phyloP scores from a whole-genome alignment of 2,113 vertebrate genomes.

The Clupea harengus region DNA sequence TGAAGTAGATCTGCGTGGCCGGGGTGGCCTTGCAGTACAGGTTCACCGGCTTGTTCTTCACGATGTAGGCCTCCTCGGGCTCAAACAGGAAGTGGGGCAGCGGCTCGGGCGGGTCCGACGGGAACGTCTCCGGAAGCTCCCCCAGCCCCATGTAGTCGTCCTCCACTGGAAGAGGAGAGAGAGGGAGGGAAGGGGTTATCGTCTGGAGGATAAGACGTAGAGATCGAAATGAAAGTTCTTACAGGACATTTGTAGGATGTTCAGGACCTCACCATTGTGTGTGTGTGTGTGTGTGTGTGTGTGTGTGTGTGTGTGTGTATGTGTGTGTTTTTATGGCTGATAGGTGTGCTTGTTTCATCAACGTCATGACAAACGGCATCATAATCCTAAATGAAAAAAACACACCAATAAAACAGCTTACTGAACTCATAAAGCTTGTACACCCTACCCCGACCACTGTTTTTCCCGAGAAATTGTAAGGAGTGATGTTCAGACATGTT shows the following conservation, averaged over 20 bases:
- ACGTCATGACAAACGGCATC: background rate
- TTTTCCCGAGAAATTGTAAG: background rate
- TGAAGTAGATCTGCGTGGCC: constrained; percentile 96
- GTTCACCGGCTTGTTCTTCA: constrained; percentile 93
- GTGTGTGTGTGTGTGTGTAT: background rate
- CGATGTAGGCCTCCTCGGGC: constrained; percentile 92
- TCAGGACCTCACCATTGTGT: no score
- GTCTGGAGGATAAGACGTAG: no score
- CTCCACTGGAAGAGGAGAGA: constrained; percentile 58
- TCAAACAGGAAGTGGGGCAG: constrained; percentile 93
- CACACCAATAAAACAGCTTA: background rate
- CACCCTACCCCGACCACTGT: background rate
- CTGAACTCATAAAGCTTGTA: background rate
- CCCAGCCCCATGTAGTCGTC: constrained; percentile 92
- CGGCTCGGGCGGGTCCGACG: constrained; percentile 92
- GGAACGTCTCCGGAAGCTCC: constrained; percentile 92
- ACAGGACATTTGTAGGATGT: no score
- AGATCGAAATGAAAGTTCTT: no score
- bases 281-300: background rate
- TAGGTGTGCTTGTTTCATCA: background rate
- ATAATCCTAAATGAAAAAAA: background rate
- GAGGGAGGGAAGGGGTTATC: background rate
- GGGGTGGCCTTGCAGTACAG: constrained; percentile 94
- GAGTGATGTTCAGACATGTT: background rate
- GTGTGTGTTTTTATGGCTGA: background rate